Evolutionary conservation across 2,888 invertebrate genomes (phyloP).

Genomic region (Mythimna lalbum): DNA sequence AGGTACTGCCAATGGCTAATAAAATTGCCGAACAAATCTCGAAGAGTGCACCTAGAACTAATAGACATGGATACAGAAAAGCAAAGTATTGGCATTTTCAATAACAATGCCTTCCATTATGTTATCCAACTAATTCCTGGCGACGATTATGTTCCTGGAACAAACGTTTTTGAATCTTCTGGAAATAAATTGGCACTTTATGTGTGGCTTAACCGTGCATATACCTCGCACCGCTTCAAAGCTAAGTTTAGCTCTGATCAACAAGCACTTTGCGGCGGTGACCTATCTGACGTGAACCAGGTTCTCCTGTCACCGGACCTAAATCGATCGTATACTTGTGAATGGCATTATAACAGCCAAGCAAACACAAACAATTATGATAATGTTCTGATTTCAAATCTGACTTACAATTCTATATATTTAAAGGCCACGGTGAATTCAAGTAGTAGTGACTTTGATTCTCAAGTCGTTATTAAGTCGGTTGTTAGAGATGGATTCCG

Average conservation of each 20-base stretch:
- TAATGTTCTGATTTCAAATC: constrained; percentile 19
- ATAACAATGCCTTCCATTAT: constrained; percentile 88
- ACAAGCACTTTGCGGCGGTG: constrained; percentile 83
- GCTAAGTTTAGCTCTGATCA: constrained; percentile 92
- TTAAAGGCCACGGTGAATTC: constrained; percentile 75
- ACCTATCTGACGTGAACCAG: constrained; percentile 72
- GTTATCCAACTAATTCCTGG: constrained; percentile 76
- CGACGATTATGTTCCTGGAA: constrained; percentile 61
- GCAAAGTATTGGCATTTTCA: constrained; percentile 85
- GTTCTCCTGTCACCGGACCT: constrained; percentile 75
- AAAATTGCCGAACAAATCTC: constrained; percentile 78
- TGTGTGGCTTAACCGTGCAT: constrained; percentile 88
- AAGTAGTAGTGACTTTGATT: constrained; percentile 74
- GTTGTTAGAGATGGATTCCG: constrained; percentile 52
- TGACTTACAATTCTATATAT: constrained; percentile 73
- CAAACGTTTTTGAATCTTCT: constrained; percentile 90
- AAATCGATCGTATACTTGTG: constrained; percentile 76
- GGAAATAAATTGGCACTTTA: constrained; percentile 92
- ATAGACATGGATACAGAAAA: constrained; percentile 84
- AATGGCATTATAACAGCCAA: constrained; percentile 77
- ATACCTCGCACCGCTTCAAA: constrained; percentile 92
- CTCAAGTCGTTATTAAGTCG: constrained; percentile 72
- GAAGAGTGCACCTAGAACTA: constrained; percentile 87
- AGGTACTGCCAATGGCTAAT: constrained; percentile 83
- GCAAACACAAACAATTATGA: constrained; percentile 23